phyloP scores from a whole-genome alignment of 2,888 invertebrate genomes.

The Drosophila borborema region DNA sequence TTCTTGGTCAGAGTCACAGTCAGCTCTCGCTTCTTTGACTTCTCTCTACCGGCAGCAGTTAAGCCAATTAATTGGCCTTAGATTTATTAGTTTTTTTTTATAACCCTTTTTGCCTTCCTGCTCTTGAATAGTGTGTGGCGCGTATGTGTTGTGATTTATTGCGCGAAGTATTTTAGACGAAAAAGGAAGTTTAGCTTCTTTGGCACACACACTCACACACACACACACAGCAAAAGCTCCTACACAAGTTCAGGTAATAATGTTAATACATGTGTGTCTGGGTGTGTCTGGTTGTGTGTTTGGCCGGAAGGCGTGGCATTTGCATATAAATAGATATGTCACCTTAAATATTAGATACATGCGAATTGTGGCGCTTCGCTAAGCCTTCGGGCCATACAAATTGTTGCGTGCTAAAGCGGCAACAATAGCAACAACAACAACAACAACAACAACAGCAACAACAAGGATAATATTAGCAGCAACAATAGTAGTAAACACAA shows the following conservation, averaged over 20 bases:
- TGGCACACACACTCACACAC: constrained; percentile 52
- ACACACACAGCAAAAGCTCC: not conserved
- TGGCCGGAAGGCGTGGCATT: constrained; percentile 55
- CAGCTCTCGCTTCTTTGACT: constrained; percentile 4
- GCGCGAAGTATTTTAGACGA: constrained; percentile 46
- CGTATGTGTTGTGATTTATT: constrained; percentile 73
- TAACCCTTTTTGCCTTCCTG: constrained; percentile 8
- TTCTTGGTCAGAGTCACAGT: constrained; percentile 12
- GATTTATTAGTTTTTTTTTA: constrained; percentile 74
- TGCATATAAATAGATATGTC: constrained; percentile 79
- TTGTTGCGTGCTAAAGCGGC: constrained; percentile 43
- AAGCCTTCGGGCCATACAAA: constrained; percentile 8
- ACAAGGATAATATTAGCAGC: not conserved
- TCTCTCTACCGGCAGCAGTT: constrained; percentile 68
- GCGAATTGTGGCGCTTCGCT: constrained; percentile 30
- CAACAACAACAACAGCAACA: not conserved
- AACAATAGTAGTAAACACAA: not conserved
- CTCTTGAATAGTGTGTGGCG: not conserved
- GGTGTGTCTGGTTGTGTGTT: constrained; percentile 10
- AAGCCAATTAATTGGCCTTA: constrained; percentile 77
- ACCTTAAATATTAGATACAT: constrained; percentile 68
- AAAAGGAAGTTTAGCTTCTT: constrained; percentile 44
- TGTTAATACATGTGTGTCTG: constrained; percentile 5
- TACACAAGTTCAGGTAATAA: constrained; percentile 35
- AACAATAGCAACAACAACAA: constrained; percentile 2